Base-by-base conservation (phyloP, 1,140 invertebrate genomes). In the Drosophila subpulchrella region DNA sequence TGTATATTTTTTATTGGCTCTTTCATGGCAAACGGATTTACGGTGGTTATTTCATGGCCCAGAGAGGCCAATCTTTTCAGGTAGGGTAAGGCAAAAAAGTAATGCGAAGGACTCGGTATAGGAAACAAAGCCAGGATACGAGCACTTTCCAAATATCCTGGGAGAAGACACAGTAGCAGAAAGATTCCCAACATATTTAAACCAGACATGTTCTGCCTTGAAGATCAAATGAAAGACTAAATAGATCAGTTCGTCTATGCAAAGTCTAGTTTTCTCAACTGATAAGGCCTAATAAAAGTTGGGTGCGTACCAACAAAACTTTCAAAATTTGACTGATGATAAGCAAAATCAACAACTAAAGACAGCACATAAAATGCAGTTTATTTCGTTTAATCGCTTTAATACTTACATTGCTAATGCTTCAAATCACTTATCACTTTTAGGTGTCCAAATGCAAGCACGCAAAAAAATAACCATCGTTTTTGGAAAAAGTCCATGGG, bases 31-130 rank as follows among this genome's bases (percentile, higher is more conserved):
- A 36, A 72, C 2, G 68, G 51, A 58, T 12, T 72, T 0, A 72
- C 27, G 1, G 44, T 58, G 15, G 53, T 71, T 36, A 72, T 46
- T 20, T 72, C 51, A 27, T 72, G 68, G 12, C 68, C 68, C 30
- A 50, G 0, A 4, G 36, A 41, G 1, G 68, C 68, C 36, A 71
- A 34, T 6, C 12, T 71, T 6, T 71, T 72, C 0, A 72, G 44
- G 15, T 72, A 72, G 6, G 68, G 53, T 7, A 71, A 13, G 1
- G 17, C 68, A 13, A 71, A 72, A 12, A 58, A 71, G 39, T 72
- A 72, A 17, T 72, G 68, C 17, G 68, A 72, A 3, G 68, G 53
- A 20, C 68, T 72, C 0, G 66, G 66, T n/a, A 72, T 34, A 0
- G 66, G 66, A 41, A 72, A 72, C 4, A 72, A 3, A 10, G 68